phyloP scores from a whole-genome alignment of 2,888 invertebrate species.

The Ichneumoninae sp. region DNA sequence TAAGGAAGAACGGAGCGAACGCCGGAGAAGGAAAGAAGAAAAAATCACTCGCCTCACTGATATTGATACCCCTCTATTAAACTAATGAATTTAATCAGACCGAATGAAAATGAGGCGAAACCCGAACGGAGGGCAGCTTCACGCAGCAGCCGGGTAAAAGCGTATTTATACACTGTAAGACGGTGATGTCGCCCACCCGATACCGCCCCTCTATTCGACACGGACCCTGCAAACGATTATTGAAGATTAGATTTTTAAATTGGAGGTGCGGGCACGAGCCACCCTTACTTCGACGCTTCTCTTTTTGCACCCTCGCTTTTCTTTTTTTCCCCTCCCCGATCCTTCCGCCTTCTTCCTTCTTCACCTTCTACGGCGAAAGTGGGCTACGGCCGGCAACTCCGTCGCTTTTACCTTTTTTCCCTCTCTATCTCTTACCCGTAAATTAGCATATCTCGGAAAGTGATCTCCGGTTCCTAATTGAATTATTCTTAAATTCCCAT shows the following conservation, averaged over 20 bases:
- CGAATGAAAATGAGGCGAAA: slow-evolving; percentile 80
- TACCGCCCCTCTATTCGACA: slow-evolving; percentile 63
- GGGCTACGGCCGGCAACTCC: slow-evolving; percentile 38
- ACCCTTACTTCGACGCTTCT: slow-evolving; percentile 62
- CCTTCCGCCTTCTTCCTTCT: slow-evolving; percentile 34
- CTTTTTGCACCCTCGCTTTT: slow-evolving; percentile 60
- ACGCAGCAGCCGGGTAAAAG: slow-evolving; percentile 69
- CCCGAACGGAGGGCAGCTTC: slow-evolving; percentile 45
- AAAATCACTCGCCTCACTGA: slow-evolving; percentile 80
- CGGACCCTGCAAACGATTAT: slow-evolving; percentile 81
- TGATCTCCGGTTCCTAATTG: slow-evolving; percentile 84
- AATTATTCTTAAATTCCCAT: slow-evolving; percentile 85
- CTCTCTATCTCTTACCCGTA: slow-evolving; percentile 59
- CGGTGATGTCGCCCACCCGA: slow-evolving; percentile 43
- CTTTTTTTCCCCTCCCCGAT: slow-evolving; percentile 26
- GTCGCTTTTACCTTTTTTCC: slow-evolving; percentile 38
- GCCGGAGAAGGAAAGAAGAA: slow-evolving; percentile 66
- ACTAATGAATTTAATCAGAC: slow-evolving; percentile 84
- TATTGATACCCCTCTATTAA: slow-evolving; percentile 83
- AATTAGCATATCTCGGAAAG: slow-evolving; percentile 84
- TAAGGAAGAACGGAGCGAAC: slow-evolving; percentile 53
- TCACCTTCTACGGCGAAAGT: slow-evolving; percentile 27
- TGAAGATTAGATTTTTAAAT: slow-evolving; percentile 85
- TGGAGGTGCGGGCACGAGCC: slow-evolving; percentile 78
- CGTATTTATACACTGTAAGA: slow-evolving; percentile 75